phyloP scores from a whole-genome alignment of 2,888 invertebrate species.

The Oscheius sp. region DNA sequence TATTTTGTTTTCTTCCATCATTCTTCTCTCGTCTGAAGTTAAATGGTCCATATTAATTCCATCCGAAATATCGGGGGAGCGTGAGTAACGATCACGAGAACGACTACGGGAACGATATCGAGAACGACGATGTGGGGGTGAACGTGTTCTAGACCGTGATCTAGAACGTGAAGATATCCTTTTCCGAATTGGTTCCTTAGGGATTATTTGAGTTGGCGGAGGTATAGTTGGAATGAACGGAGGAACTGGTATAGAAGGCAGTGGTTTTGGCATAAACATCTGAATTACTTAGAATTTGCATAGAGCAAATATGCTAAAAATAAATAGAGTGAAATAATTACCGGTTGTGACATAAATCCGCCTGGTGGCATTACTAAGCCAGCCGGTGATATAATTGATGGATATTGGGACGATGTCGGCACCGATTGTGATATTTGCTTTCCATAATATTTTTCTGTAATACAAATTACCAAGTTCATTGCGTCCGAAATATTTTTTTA shows the following conservation, averaged over 20 bases:
- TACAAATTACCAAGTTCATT: too few relatives aligned
- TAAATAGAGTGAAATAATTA: too few relatives aligned
- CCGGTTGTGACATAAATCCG: not conserved
- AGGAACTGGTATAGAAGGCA: not conserved
- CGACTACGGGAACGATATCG: not conserved
- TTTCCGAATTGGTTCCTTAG: too few relatives aligned
- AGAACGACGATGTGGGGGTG: not conserved
- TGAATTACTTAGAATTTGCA: too few relatives aligned
- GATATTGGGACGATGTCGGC: not conserved
- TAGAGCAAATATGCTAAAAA: not conserved
- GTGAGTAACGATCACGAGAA: not conserved
- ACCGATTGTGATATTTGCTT: not conserved
- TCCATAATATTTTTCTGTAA: constrained; percentile 4
- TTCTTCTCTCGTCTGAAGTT: not conserved
- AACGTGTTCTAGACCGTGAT: constrained; percentile 5
- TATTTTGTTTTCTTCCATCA: constrained; percentile 18
- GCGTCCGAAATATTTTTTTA: too few relatives aligned
- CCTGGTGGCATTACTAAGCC: not conserved
- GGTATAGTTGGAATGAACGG: not conserved
- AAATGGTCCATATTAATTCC: not conserved
- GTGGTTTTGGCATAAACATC: not conserved
- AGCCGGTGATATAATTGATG: not conserved
- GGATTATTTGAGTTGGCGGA: too few relatives aligned
- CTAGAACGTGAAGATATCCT: not conserved
- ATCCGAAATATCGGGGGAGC: not conserved